Percentiles rank a stretch among this genome's conserved stretches.
Conservation (phyloP, 2,797 vertebrate genomes). For the Rhodeus uyekii region DNA sequence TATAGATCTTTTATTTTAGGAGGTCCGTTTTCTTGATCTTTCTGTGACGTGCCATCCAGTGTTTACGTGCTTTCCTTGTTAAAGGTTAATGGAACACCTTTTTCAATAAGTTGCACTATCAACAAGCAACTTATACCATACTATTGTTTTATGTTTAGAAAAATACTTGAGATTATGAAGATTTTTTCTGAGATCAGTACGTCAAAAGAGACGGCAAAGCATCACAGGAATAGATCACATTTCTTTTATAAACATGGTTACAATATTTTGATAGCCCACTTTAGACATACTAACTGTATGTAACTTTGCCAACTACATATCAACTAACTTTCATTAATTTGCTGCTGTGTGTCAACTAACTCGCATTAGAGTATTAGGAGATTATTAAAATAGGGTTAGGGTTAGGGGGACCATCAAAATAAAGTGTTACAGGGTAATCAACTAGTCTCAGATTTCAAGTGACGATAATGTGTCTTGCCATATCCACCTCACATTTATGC, state of each 20-base stretch:
- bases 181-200: not conserved
- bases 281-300: not conserved
- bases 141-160: not conserved
- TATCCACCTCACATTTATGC: not conserved
- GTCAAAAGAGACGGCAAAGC: not conserved
- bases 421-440: not conserved
- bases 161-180: not conserved
- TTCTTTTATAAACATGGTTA: not conserved
- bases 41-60: not conserved
- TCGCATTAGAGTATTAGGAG: too few species aligned
- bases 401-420: too few species aligned
- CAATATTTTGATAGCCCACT: not conserved
- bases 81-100: not conserved
- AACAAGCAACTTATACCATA: not conserved
- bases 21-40: not conserved
- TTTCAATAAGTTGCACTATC: not conserved
- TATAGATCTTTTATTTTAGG: not conserved
- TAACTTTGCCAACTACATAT: not conserved
- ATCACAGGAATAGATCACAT: not conserved
- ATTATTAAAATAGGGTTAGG: too few species aligned
- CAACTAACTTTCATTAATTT: too few species aligned
- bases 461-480: not conserved
- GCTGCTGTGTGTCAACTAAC: too few species aligned
- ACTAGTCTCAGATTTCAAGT: not conserved
- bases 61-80: not conserved